A percentile compares a stretch with the other conserved stretches of the same genome.
Conservation (phyloP, 2,888 invertebrate species). For the Crepidodera aurea region DNA sequence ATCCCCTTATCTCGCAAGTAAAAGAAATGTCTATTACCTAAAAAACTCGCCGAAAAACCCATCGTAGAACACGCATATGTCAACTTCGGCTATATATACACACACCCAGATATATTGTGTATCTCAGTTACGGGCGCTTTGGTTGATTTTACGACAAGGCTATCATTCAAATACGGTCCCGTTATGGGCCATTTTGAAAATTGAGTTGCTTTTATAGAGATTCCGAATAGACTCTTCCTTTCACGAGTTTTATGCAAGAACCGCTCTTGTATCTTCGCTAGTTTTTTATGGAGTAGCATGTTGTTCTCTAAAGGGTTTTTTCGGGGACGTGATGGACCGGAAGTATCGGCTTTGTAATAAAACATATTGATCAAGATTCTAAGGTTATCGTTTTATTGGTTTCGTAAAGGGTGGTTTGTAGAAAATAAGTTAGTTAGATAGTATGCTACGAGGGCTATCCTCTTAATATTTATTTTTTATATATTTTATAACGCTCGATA, state of each 20-base stretch:
- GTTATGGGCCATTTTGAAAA: slow-evolving; percentile 51
- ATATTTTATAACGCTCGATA: too few relatives aligned
- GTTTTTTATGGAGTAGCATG: slow-evolving; percentile 10
- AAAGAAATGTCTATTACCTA: slow-evolving; percentile 4
- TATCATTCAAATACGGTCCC: slow-evolving; percentile 46
- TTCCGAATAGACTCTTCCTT: slow-evolving; percentile 17
- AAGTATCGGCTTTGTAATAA: not conserved
- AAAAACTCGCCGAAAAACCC: slow-evolving; percentile 4
- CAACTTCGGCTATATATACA: slow-evolving; percentile 5
- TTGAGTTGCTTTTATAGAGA: slow-evolving; percentile 46
- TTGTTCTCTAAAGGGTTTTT: not conserved
- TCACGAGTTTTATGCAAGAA: slow-evolving; percentile 7
- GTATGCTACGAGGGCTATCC: too few relatives aligned
- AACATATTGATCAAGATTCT: not conserved
- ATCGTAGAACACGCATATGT: slow-evolving; percentile 3
- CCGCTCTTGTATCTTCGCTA: slow-evolving; percentile 17
- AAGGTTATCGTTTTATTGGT: not conserved
- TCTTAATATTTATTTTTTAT: too few relatives aligned
- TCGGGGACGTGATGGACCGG: too few relatives aligned
- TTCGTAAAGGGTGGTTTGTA: too few relatives aligned
- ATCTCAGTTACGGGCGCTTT: slow-evolving; percentile 34
- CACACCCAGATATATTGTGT: slow-evolving; percentile 28
- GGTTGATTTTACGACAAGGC: slow-evolving; percentile 38
- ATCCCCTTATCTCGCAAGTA: not conserved
- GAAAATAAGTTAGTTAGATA: too few relatives aligned